These are phyloP conservation scores for Dorcus parallelipipedus DNA, from an alignment of 2,888 invertebrate genomes.

Conservation along the genomic window DNA sequence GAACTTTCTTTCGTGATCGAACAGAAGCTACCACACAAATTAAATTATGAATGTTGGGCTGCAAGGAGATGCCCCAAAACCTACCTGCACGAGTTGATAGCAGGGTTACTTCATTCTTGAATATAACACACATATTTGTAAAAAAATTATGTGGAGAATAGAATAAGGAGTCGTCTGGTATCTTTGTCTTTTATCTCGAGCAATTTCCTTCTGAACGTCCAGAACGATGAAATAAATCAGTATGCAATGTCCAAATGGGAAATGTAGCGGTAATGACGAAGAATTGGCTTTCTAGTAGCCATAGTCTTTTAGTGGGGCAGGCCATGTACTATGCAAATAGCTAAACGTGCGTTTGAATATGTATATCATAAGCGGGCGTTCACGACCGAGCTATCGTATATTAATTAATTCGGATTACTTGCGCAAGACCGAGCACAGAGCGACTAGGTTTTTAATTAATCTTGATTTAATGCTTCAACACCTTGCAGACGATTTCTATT, in stretches of 20 bases:
- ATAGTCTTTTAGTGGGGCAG: constrained; percentile 20
- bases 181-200: neutral
- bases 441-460: constrained; percentile 32
- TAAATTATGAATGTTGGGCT: too few relatives aligned
- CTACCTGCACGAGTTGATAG: too few relatives aligned
- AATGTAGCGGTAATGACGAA: constrained; percentile 1
- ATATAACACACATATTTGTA: too few relatives aligned
- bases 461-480: constrained; percentile 32
- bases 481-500: too few relatives aligned
- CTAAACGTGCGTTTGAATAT: constrained; percentile 39
- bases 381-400: constrained; percentile 29
- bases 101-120: too few relatives aligned
- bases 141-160: too few relatives aligned
- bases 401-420: constrained; percentile 39
- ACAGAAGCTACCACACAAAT: too few relatives aligned
- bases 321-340: constrained; percentile 38
- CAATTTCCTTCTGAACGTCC: neutral
- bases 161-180: neutral
- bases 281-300: neutral
- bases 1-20: too few relatives aligned
- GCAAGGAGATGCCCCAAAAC: too few relatives aligned
- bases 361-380: constrained; percentile 31
- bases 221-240: neutral
- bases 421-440: constrained; percentile 29
- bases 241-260: neutral